Evolutionary conservation across 2,888 invertebrate genomes (phyloP), one percentile per base, ranked within the genome.

Genomic region (Diloba caeruleocephala): DNA sequence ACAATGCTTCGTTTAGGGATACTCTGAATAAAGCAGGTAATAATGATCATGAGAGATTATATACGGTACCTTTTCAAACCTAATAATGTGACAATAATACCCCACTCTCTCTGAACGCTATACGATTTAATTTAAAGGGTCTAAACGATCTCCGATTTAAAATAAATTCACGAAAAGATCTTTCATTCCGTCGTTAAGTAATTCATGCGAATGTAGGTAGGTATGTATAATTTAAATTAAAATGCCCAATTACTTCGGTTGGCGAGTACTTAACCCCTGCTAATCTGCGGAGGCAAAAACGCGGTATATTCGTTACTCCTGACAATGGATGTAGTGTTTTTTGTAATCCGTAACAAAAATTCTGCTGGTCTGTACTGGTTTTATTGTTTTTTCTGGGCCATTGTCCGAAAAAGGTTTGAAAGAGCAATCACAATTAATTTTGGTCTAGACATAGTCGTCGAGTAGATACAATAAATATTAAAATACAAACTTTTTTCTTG

Each of bases 141-240:
- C 33, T 3, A 21, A 45, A 28, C 42, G 33, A 36, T 26, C 34
- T 29, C 39, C 19, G 0, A 49, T 44, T 36, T 44, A n/a, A 45
- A 52, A 49, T 45, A 42, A 48, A 51, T 54, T 45, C 34, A 26
- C 32, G 32, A 53, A 57, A 62, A 54, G 46, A 45, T 44, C 48
- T 32, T 45, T 46, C 36, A 57, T 51, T 49, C 5, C 25, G 25
- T 41, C 43, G 36, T 25, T 43, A 45, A 50, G 26, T 48, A 56
- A 60, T 53, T 53, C 44, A 58, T 36, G 57, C 10, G 46, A 45
- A 33, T 54, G 37, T 37, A 54, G 38, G 34, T 48, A 37, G n/a
- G 28, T 49, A 46, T 19, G 44, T 50, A 31, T 48, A 36, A 63
- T 59, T 63, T 45, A 42, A 63, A 51, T 63, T 59, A 58, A 50